Evolutionary conservation across 2,888 invertebrate species (phyloP).

Genomic region (Dysmachus trigonus): DNA sequence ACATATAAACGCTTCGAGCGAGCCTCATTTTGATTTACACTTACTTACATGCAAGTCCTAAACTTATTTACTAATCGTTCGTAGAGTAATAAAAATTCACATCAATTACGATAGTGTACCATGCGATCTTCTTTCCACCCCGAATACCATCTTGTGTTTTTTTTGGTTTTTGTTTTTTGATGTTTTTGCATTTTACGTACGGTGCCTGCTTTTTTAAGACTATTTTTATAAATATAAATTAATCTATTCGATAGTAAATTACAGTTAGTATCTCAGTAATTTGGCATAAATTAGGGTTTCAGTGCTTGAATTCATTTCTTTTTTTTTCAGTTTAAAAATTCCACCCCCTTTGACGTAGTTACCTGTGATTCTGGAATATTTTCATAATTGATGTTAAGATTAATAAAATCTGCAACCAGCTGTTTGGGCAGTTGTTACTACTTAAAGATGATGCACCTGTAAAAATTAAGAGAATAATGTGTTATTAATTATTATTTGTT

Average conservation of each 20-base stretch:
- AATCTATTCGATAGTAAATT: constrained; percentile 40
- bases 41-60: constrained; percentile 3
- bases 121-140: not conserved
- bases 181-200: not conserved
- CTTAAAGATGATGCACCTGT: constrained; percentile 31
- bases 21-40: not conserved
- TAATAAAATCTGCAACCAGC: not conserved
- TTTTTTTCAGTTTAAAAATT: not conserved
- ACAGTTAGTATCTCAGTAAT: constrained; percentile 39
- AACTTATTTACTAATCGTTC: not conserved
- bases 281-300: constrained; percentile 37
- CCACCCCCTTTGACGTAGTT: not conserved
- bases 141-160: not conserved
- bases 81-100: not conserved
- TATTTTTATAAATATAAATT: constrained; percentile 32
- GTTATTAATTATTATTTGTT: too few species aligned
- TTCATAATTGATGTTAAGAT: not conserved
- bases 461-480: not conserved
- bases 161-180: not conserved
- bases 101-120: not conserved
- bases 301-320: constrained; percentile 21
- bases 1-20: not conserved
- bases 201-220: not conserved
- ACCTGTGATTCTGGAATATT: constrained; percentile 14
- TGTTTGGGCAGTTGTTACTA: not conserved